Conservation (phyloP, 2,888 invertebrate species). For the Meliscaeva auricollis region DNA sequence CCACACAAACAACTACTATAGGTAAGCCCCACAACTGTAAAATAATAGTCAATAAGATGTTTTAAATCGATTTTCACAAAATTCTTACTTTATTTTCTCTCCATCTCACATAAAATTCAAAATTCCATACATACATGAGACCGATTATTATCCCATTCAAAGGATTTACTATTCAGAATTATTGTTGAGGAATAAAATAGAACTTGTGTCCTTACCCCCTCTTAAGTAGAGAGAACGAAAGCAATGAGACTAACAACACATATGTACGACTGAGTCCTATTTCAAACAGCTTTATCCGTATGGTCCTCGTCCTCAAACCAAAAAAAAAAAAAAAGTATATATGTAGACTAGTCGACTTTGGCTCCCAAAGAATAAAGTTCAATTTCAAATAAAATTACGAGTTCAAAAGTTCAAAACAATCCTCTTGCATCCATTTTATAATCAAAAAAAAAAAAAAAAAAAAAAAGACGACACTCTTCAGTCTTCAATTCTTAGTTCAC, state of each 20-base stretch:
- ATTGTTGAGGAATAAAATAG: slow-evolving; percentile 13
- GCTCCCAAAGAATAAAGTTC: slow-evolving; percentile 27
- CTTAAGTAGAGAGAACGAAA: background rate
- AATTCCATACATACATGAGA: background rate
- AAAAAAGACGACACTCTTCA: background rate
- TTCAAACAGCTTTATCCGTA: no score
- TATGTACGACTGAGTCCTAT: no score
- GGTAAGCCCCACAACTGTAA: background rate
- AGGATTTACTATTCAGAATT: slow-evolving; percentile 9
- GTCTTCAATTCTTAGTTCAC: background rate
- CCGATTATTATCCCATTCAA: slow-evolving; percentile 19
- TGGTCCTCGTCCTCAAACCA: no score
- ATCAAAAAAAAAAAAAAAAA: background rate
- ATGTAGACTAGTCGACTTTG: slow-evolving; percentile 27
- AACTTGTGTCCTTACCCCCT: background rate
- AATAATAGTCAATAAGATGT: background rate
- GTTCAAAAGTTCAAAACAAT: slow-evolving; percentile 45
- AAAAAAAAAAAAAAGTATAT: no score
- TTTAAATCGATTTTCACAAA: background rate
- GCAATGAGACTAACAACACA: no score
- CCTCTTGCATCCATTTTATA: slow-evolving; percentile 13
- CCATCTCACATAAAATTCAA: background rate
- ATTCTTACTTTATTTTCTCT: slow-evolving; percentile 3
- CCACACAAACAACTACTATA: background rate
- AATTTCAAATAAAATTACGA: slow-evolving; percentile 37